Evolutionary conservation across 53 echinoderm and acorn worm genomes (phyloP).

Genomic region (Astropecten irregularis): DNA sequence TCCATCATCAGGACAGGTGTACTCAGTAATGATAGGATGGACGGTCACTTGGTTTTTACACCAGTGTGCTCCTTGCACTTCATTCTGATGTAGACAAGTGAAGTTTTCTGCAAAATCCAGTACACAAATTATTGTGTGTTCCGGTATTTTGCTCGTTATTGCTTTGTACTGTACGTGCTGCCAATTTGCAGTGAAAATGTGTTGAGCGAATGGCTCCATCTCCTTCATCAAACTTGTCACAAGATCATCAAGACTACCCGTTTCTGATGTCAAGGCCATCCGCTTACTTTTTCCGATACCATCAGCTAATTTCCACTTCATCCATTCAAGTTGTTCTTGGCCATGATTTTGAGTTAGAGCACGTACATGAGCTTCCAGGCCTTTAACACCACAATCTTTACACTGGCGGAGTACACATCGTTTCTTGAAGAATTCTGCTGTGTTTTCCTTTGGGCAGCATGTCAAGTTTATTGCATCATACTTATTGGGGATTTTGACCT

Average conservation of each 20-base stretch:
- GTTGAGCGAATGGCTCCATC: constrained; percentile 11
- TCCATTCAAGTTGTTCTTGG: background rate
- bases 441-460: constrained; percentile 1
- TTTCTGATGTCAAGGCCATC: background rate
- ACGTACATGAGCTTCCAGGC: background rate
- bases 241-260: background rate
- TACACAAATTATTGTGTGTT: background rate
- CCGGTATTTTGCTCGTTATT: background rate
- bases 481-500: background rate
- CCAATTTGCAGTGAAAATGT: constrained; percentile 33
- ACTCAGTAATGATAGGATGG: constrained; percentile 8
- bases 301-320: background rate
- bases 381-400: background rate
- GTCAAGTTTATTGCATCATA: constrained; percentile 13
- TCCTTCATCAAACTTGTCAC: background rate
- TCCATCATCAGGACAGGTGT: background rate
- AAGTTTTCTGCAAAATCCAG: too few species aligned
- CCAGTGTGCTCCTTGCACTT: constrained; percentile 52
- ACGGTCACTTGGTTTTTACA: constrained; percentile 22
- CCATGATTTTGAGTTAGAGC: background rate
- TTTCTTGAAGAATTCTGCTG: constrained; percentile 3
- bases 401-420: background rate
- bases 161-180: constrained; percentile 7
- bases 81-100: constrained; percentile 17
- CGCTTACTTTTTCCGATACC: background rate